phyloP scores from a whole-genome alignment of 2,113 vertebrate genomes.

The Phasianus colchicus region DNA sequence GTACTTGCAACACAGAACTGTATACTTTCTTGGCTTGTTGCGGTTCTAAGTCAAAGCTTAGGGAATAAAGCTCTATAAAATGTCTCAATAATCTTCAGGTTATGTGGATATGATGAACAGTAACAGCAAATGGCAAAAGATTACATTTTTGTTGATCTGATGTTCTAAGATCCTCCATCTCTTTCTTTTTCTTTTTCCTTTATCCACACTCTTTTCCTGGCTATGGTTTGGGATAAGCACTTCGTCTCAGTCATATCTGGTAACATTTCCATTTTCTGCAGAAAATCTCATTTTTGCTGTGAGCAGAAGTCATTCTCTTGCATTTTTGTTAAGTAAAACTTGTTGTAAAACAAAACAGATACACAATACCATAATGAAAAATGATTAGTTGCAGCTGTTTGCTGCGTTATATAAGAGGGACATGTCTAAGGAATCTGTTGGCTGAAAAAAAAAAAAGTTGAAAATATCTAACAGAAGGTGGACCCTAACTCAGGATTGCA shows the following conservation, averaged over 20 bases:
- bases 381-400: conserved; percentile 36
- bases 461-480: not conserved
- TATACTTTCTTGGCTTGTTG: not conserved
- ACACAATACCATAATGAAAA: not conserved
- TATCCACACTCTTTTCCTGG: not conserved
- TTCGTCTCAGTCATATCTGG: not conserved
- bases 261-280: not conserved
- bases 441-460: not conserved
- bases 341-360: not conserved
- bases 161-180: not conserved
- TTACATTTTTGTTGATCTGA: not conserved
- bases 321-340: conserved; percentile 13
- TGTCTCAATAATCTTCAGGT: not conserved
- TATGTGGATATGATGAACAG: not conserved
- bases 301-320: not conserved
- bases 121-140: not conserved
- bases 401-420: conserved; percentile 9
- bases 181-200: not conserved
- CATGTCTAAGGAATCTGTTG: not conserved
- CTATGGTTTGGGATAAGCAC: not conserved
- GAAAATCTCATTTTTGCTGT: not conserved
- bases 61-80: not conserved
- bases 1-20: not conserved
- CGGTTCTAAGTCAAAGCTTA: not conserved
- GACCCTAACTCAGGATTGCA: not conserved